These are phyloP conservation scores for Bellardia bayeri DNA, from an alignment of 2,888 invertebrate species.

Conservation along the genomic window DNA sequence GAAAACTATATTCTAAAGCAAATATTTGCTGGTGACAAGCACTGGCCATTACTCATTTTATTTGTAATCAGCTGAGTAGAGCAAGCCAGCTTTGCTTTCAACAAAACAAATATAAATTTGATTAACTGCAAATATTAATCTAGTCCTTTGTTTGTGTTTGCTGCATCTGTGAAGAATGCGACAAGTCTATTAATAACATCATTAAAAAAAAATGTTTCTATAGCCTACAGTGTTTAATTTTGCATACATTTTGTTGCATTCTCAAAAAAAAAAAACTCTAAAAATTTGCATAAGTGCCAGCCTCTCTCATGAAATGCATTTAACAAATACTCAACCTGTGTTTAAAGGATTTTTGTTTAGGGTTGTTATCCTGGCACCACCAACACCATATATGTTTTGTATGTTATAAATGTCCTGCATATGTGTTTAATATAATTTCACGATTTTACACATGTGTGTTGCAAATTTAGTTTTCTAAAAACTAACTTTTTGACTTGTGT, in stretches of 20 bases:
- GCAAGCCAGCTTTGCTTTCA: background rate
- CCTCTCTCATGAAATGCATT: background rate
- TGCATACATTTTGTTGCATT: constrained; percentile 47
- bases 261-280: background rate
- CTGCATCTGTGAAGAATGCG: background rate
- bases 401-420: constrained; percentile 50
- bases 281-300: constrained; percentile 46
- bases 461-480: constrained; percentile 23
- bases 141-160: constrained; percentile 15
- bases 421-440: background rate
- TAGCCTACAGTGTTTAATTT: constrained; percentile 29
- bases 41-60: constrained; percentile 34
- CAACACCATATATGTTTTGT: constrained; percentile 14
- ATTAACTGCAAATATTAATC: constrained; percentile 49
- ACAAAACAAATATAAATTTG: constrained; percentile 23
- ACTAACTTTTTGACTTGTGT: constrained; percentile 55
- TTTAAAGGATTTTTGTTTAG: constrained; percentile 28
- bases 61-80: background rate
- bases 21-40: background rate
- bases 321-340: constrained; percentile 19
- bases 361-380: background rate
- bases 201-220: constrained; percentile 25
- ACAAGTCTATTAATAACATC: constrained; percentile 58
- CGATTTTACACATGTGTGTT: constrained; percentile 19
- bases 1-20: background rate